Conservation (phyloP, 2,797 vertebrate genomes). For the Selene dorsalis region DNA sequence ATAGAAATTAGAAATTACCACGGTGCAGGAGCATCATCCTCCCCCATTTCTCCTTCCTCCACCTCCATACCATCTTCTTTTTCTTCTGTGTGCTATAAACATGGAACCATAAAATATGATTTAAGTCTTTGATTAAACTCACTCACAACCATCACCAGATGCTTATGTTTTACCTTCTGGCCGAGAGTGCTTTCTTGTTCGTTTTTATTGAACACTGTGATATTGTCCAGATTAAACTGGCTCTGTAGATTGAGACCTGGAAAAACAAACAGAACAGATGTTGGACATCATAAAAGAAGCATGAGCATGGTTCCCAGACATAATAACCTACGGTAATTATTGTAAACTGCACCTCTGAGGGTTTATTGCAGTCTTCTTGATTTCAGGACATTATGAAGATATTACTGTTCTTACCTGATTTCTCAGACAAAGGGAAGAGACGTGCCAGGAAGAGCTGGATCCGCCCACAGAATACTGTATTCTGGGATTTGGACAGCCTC, state of each 20-base stretch:
- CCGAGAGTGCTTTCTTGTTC: conserved; percentile 97
- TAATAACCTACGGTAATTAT: neutral
- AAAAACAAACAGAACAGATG: conserved; percentile 25
- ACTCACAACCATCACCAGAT: neutral
- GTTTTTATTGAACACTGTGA: conserved; percentile 98
- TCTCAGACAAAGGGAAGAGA: conserved; percentile 97
- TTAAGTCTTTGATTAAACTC: neutral
- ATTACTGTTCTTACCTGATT: conserved; percentile 90
- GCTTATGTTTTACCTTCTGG: conserved; percentile 87
- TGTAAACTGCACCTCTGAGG: neutral
- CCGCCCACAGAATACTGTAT: conserved; percentile 98
- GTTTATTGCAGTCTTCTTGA: too few species aligned
- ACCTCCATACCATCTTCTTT: conserved; percentile 97
- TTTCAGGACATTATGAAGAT: neutral
- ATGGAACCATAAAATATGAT: neutral
- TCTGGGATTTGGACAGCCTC: conserved; percentile 97
- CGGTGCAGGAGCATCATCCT: conserved; percentile 94
- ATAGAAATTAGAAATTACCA: conserved; percentile 82
- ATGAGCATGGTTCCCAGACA: neutral
- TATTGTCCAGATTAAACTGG: conserved; percentile 98
- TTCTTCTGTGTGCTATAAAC: conserved; percentile 90
- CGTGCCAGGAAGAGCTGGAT: conserved; percentile 98
- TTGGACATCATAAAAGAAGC: neutral
- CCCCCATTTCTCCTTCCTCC: conserved; percentile 99
- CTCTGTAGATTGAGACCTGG: conserved; percentile 97